Evolutionary conservation across 1,140 invertebrate species (phyloP), one percentile per base, ranked within the genome.

Genomic region (Galleria mellonella): DNA sequence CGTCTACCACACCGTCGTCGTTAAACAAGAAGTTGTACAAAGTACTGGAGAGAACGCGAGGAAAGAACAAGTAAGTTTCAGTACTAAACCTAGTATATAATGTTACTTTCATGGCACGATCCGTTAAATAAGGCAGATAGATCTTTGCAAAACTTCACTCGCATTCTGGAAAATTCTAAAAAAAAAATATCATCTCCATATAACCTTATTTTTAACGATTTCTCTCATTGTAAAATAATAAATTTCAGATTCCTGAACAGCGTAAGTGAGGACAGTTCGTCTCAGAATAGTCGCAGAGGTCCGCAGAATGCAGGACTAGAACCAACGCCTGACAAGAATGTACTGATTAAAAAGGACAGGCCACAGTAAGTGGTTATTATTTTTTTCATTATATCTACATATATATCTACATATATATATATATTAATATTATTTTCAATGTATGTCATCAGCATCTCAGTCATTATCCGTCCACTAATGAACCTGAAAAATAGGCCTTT

Each of bases 11-110:
- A 0, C 90, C 90, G 1, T 86, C 89, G 0, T 84, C 90, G 1
- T 91, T 92, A 51, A 94, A 91, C 67, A 91, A 92, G 65, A 91
- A 88, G 39, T 83, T 94, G 1, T 94, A 93, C 56, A 88, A 90
- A 50, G 92, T 94, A 4, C 68, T 94, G 7, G 81, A 84, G 38
- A 59, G 76, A 11, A 67, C 81, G 1, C 47, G 74, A 8, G 70
- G 75, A 12, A 75, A 68, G 43, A 77, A 54, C 55, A 83, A 70
- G 77, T 84, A 29, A 64, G 66, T 62, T 23, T 23, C 9, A n/a
- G n/a, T 28, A 17, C 30, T n/a, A 35, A 43, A 41, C 30, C 30
- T 32, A n/a, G 1, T 32, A n/a, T n/a, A n/a, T n/a, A n/a, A n/a
- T n/a, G n/a, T n/a, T n/a, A n/a, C n/a, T n/a, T n/a, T n/a, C n/a